These are phyloP conservation scores for Drosophila bifasciata DNA, from an alignment of 1,140 invertebrate species.

Conservation along the genomic window DNA sequence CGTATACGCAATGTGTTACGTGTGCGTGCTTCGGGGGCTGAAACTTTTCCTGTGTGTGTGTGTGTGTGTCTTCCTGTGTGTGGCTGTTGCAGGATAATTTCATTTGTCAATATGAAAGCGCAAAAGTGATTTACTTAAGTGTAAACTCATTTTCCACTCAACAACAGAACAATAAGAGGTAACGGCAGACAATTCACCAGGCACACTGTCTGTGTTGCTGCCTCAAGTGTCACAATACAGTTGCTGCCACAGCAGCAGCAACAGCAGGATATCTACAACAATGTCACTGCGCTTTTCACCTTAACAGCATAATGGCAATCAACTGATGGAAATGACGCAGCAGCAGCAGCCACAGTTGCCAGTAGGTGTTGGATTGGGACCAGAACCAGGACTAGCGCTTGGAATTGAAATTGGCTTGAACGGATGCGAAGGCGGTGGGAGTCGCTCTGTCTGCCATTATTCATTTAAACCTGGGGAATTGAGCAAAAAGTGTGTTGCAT, in stretches of 20 bases:
- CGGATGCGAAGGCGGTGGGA: not conserved
- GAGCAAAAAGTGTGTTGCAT: constrained; percentile 67
- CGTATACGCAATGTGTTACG: constrained; percentile 68
- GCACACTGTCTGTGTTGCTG: constrained; percentile 28
- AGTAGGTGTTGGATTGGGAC: constrained; percentile 30
- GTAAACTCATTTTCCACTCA: constrained; percentile 77
- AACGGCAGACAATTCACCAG: constrained; percentile 25
- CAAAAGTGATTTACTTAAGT: constrained; percentile 77
- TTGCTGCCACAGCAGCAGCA: constrained; percentile 2
- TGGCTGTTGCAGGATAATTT: constrained; percentile 34
- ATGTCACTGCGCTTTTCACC: constrained; percentile 63
- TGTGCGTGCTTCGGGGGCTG: constrained; percentile 33
- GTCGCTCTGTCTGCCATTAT: constrained; percentile 56
- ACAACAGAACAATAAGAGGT: constrained; percentile 56
- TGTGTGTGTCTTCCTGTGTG: not conserved
- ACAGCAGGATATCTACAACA: constrained; percentile 20
- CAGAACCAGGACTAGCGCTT: not conserved
- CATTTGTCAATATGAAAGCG: constrained; percentile 68
- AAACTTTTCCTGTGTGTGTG: constrained; percentile 8
- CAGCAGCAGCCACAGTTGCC: constrained; percentile 47
- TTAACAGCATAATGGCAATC: constrained; percentile 78
- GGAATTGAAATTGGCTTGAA: constrained; percentile 53
- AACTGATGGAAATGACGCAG: constrained; percentile 67
- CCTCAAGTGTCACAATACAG: constrained; percentile 18
- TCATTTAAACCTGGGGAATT: constrained; percentile 69